Evolutionary conservation across 1,140 invertebrate genomes (phyloP), one percentile per base, ranked within the genome.

Genomic region (Drosophila bipectinata): DNA sequence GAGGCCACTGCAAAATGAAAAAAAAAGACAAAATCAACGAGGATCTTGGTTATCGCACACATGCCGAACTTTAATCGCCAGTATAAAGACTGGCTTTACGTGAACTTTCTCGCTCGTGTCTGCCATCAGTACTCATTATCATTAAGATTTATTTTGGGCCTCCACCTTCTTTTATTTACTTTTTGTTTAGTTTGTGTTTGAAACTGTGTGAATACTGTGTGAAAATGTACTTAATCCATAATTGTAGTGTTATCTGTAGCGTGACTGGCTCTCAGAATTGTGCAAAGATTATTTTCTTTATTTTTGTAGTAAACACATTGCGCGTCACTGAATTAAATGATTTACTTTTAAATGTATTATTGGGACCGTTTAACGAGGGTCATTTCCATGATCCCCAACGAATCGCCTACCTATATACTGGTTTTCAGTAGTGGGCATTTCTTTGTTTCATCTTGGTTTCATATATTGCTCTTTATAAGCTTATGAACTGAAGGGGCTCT

Each of bases 51-150:
- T 58, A 54, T 69, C 34, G 26, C 28, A 49, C 59, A 83, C 69
- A 83, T 12, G 59, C 48, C 52, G 28, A 26, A 2, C 21, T 55
- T 10, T 67, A 75, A 82, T 83, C 79, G 48, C 41, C 8, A 9
- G 51, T 61, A 24, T 15, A 37, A 44, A 39, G 9, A 55, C 39
- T 54, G 26, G 30, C 52, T 72, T 26, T 83, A 74, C 63, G 79
- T 83, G 79, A 78, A 77, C 72, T 52, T 14, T 58, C 75, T 39
- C 56, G 53, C 75, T 83, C 71, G 79, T 83, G 79, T 59, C 79
- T 60, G 58, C 47, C 45, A 63, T 59, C 18, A 44, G 21, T 67
- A n/a, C 12, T 32, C 61, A 52, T 64, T 64, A 68, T 78, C 59
- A 56, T 30, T 4, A 7, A 24, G 69, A 57, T 37, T 10, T 48